These are phyloP conservation scores for Psilanteris sp. DNA, from an alignment of 1,140 invertebrate genomes.

Conservation along the genomic window DNA sequence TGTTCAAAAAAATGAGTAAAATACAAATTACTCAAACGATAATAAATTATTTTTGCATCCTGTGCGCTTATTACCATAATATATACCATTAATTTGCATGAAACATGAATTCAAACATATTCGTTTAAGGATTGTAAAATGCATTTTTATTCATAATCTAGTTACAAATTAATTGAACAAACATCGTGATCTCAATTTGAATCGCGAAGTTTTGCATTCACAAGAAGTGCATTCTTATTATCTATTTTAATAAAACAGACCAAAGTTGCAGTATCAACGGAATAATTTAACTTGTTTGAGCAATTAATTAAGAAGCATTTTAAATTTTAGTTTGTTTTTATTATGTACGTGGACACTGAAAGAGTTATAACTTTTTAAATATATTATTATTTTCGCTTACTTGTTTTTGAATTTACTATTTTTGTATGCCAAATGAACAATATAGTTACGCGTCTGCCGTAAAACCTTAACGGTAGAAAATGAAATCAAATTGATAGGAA, in stretches of 20 bases:
- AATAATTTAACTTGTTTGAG: slow-evolving; percentile 39
- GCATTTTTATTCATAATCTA: slow-evolving; percentile 17
- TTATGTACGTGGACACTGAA: slow-evolving; percentile 22
- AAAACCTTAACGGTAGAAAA: slow-evolving; percentile 35
- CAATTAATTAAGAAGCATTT: slow-evolving; percentile 45
- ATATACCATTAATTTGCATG: slow-evolving; percentile 7
- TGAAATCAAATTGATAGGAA: slow-evolving; percentile 41
- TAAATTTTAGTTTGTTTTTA: slow-evolving; percentile 23
- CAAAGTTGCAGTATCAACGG: slow-evolving; percentile 8
- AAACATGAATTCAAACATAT: slow-evolving; percentile 18
- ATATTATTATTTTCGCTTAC: too few relatives aligned
- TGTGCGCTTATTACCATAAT: slow-evolving; percentile 8
- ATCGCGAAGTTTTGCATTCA: slow-evolving; percentile 31
- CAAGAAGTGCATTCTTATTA: slow-evolving; percentile 29
- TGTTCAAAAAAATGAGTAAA: too few relatives aligned
- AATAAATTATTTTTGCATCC: too few relatives aligned
- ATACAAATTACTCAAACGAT: too few relatives aligned
- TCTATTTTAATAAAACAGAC: slow-evolving; percentile 36
- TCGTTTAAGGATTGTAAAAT: neutral
- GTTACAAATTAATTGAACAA: slow-evolving; percentile 37
- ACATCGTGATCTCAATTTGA: slow-evolving; percentile 24
- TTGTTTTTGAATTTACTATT: too few relatives aligned
- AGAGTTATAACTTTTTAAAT: too few relatives aligned
- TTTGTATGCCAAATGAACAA: neutral
- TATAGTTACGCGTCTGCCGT: neutral